These are phyloP conservation scores for Allolobophora icterica DNA, from an alignment of 2,888 invertebrate genomes.

Conservation along the genomic window DNA sequence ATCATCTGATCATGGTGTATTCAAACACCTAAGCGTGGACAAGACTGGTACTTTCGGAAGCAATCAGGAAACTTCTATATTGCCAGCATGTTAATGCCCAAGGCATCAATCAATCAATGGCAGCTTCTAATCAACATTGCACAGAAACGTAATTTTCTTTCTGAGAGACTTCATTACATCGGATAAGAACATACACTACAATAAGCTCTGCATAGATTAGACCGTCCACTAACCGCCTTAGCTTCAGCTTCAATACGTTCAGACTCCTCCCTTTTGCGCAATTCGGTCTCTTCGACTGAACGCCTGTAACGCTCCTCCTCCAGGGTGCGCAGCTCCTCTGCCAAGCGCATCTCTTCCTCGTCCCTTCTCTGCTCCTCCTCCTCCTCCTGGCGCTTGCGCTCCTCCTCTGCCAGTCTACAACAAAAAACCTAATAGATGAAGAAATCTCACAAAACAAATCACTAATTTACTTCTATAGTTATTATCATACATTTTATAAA, in stretches of 20 bases:
- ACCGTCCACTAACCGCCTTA: constrained; percentile 19
- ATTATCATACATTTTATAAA: neutral
- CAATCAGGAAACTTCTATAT: too few relatives aligned
- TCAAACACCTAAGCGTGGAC: too few relatives aligned
- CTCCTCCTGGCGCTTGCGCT: constrained; percentile 11
- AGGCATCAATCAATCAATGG: too few relatives aligned
- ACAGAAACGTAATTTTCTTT: neutral
- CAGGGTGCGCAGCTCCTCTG: neutral
- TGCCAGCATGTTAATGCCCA: too few relatives aligned
- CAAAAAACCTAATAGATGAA: neutral
- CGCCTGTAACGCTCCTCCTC: constrained; percentile 12
- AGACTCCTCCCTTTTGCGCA: neutral
- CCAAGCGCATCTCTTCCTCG: constrained; percentile 23
- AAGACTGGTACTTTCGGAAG: too few relatives aligned
- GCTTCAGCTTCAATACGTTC: constrained; percentile 20
- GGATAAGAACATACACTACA: neutral
- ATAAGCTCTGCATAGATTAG: neutral
- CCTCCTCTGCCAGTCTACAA: neutral
- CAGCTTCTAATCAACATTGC: too few relatives aligned
- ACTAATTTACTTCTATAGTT: neutral
- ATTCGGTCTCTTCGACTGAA: neutral
- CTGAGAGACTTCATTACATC: neutral
- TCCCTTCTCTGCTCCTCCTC: constrained; percentile 12
- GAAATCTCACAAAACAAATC: neutral
- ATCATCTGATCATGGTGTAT: too few relatives aligned